These are phyloP conservation scores for Phalacrocorax brasilianus DNA, from an alignment of 2,113 vertebrate genomes.

Conservation along the genomic window DNA sequence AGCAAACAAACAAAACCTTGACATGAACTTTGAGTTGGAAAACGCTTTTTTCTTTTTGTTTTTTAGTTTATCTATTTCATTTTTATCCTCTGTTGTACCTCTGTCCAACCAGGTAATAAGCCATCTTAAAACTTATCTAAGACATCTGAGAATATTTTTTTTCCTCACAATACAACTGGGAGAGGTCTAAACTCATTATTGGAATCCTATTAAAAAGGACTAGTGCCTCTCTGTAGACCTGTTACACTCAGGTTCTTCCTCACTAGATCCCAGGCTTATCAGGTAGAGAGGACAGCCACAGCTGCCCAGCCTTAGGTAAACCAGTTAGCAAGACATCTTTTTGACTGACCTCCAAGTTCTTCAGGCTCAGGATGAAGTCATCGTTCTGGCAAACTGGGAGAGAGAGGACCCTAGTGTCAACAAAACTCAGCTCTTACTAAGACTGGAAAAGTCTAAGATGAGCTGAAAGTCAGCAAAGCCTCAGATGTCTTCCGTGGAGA, in stretches of 20 bases:
- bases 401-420: not conserved
- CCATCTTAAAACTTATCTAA: not conserved
- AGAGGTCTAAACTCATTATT: not conserved
- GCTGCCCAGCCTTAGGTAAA: not conserved
- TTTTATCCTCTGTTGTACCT: not conserved
- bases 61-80: not conserved
- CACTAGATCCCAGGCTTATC: not conserved
- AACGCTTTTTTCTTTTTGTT: not conserved
- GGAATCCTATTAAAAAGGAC: not conserved
- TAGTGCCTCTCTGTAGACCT: not conserved
- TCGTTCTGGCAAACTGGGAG: not conserved
- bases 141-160: not conserved
- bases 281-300: not conserved
- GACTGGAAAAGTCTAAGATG: not conserved
- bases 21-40: not conserved
- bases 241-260: not conserved
- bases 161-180: not conserved
- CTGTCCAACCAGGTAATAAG: not conserved
- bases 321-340: not conserved
- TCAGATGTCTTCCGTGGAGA: not conserved
- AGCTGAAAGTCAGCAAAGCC: not conserved
- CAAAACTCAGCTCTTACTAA: not conserved
- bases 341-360: constrained; percentile 1
- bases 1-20: not conserved
- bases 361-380: not conserved